These are phyloP conservation scores for Eretmocerus hayati DNA, from an alignment of 2,888 invertebrate species.

Conservation along the genomic window DNA sequence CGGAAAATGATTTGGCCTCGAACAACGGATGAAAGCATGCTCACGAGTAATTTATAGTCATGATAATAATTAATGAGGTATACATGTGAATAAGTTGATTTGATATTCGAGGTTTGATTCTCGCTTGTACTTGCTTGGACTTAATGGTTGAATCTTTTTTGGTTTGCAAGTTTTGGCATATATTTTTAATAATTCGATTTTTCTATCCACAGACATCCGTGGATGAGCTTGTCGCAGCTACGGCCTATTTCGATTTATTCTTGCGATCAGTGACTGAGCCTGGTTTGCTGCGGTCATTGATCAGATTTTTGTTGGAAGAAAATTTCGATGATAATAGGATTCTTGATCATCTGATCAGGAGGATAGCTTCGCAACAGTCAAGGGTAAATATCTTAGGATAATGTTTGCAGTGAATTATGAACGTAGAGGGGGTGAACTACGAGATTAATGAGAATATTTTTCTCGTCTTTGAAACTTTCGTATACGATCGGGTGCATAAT, in stretches of 20 bases:
- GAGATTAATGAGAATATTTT: slow-evolving; percentile 3
- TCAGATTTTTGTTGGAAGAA: slow-evolving; percentile 76
- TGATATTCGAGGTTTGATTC: too few relatives aligned
- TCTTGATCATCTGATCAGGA: slow-evolving; percentile 71
- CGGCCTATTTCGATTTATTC: slow-evolving; percentile 87
- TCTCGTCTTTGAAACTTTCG: too few relatives aligned
- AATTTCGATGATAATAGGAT: slow-evolving; percentile 80
- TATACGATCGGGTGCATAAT: too few relatives aligned
- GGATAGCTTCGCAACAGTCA: slow-evolving; percentile 60
- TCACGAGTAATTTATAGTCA: too few relatives aligned
- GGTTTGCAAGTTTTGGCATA: too few relatives aligned
- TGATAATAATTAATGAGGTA: too few relatives aligned
- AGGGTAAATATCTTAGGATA: slow-evolving; percentile 54
- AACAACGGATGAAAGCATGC: too few relatives aligned
- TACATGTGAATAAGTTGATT: too few relatives aligned
- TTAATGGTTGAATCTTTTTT: too few relatives aligned
- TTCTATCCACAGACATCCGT: slow-evolving; percentile 64
- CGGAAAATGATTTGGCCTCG: too few relatives aligned
- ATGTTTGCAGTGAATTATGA: background rate
- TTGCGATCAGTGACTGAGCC: slow-evolving; percentile 81
- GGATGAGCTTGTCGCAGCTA: slow-evolving; percentile 85
- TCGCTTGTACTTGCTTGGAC: too few relatives aligned
- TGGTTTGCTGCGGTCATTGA: slow-evolving; percentile 71
- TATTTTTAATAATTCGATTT: background rate
- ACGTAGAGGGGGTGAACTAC: background rate